Evolutionary conservation across 2,797 vertebrate genomes (phyloP), one percentile per base, ranked within the genome.

Genomic region (Sebastes flavidus): DNA sequence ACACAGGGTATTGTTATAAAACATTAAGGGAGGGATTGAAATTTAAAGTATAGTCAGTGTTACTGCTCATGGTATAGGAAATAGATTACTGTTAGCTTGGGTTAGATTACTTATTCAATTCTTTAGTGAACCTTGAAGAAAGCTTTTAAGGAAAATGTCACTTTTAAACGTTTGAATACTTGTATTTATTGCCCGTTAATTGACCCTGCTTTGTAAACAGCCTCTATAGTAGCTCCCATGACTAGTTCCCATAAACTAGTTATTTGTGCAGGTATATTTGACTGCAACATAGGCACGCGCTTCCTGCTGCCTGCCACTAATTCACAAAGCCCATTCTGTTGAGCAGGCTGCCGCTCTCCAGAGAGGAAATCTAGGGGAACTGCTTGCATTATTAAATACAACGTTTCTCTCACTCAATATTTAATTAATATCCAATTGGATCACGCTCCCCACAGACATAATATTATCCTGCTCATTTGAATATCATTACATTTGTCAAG

Each of bases 391-490:
- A 95, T 96, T 94, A 94, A 94, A 91, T 93, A 94, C 89, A 90
- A 89, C 89, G 82, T 94, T 94, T 93, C 87, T 87, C 92, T 93
- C 87, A 46, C 88, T 95, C 90, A 88, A 94, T 93, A 96, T 94
- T 93, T 95, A 96, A 96, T 95, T 95, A 94, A 96, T 96, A 93
- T 94, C 91, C 94, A 94, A 95, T 94, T 94, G 94, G 91, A 92
- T 93, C 80, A 59, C 32, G 46, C 86, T 94, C 94, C 93, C 94
- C 82, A 87, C 87, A 95, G 93, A 95, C 90, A 91, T 90, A 91
- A 94, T 92, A 93, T 95, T 95, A 95, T 93, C 92, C 89, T 69
- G 79, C 93, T 95, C 90, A 94, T 95, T 94, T 94, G 86, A 94
- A 95, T 95, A 91, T 91, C 86, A 92, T 94, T 95, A 94, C 94